Percentiles rank a stretch among this genome's conserved stretches.
Conservation (phyloP, 2,797 vertebrate species). For the Anisognathus igniventris region DNA sequence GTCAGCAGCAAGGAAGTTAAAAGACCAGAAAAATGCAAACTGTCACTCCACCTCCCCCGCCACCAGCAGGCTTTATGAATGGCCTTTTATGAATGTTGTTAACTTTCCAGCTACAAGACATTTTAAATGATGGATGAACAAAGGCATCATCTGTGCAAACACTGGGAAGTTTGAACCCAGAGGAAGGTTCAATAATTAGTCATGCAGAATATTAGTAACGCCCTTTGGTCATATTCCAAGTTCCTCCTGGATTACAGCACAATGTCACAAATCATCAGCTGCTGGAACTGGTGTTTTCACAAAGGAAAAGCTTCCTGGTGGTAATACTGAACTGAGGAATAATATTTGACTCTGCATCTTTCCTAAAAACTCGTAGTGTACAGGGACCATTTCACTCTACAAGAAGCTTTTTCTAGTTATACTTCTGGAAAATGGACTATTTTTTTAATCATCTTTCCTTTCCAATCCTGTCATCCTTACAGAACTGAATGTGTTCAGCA, state of each 20-base stretch:
- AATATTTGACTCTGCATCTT: not conserved
- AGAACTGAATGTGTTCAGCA: not conserved
- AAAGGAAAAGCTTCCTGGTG: not conserved
- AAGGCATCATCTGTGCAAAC: conserved; percentile 60
- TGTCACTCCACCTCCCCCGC: not conserved
- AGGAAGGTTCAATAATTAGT: conserved; percentile 58
- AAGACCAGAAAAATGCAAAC: conserved; percentile 39
- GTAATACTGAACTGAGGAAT: not conserved
- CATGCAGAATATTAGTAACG: conserved; percentile 46
- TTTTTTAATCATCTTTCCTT: not conserved
- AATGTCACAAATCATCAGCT: conserved; percentile 45
- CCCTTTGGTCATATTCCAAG: conserved; percentile 52
- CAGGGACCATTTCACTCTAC: not conserved
- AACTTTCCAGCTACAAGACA: conserved; percentile 39
- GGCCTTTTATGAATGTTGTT: conserved; percentile 41
- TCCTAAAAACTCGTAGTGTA: not conserved
- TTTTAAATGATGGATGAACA: conserved; percentile 63
- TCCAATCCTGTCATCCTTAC: not conserved
- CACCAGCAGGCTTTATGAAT: conserved; percentile 1
- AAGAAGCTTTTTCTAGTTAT: not conserved
- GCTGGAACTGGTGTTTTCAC: not conserved
- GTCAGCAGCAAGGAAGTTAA: conserved; percentile 10
- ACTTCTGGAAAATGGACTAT: not conserved
- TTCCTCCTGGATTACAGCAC: conserved; percentile 33
- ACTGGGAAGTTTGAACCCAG: conserved; percentile 55